Evolutionary conservation across 37 sponge, comb jelly and placozoan species (phyloP).

Genomic region (Chondrosia reniformis): DNA sequence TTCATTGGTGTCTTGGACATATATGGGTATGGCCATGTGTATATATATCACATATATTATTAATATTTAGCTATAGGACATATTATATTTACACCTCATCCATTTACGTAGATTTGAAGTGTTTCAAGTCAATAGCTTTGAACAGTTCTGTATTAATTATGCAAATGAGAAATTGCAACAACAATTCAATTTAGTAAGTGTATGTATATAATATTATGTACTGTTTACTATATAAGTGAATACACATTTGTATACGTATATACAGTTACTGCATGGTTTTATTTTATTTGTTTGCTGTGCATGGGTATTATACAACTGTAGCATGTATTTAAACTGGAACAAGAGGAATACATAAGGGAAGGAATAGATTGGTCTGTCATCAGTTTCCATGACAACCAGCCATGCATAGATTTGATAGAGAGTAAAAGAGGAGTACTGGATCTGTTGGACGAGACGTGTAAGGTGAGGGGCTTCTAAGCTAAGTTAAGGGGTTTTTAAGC

Average conservation of each 20-base stretch:
- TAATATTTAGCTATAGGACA: background rate
- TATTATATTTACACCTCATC: background rate
- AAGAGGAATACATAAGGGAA: constrained; percentile 86
- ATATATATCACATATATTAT: background rate
- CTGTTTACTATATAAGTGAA: background rate
- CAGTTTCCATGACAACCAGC: constrained; percentile 91
- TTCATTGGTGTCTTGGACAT: constrained; percentile 95
- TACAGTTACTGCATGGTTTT: background rate
- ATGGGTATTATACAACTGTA: background rate
- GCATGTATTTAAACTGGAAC: constrained; percentile 96
- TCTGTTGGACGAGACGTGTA: constrained; percentile 87
- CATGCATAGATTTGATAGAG: constrained; percentile 87
- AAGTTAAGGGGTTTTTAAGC: too few species aligned
- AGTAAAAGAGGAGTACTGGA: constrained; percentile 76
- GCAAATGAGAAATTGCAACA: constrained; percentile 96
- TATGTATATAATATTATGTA: background rate
- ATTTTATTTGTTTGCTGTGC: too few species aligned
- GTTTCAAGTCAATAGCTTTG: constrained; percentile 82
- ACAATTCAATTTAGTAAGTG: constrained; percentile 74
- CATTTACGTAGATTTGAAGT: constrained; percentile 67
- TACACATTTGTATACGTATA: background rate
- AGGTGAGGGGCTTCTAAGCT: constrained; percentile 52
- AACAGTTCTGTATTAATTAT: constrained; percentile 98
- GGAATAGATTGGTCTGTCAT: constrained; percentile 92
- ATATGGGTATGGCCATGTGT: constrained; percentile 58